Conservation (phyloP, 2,797 vertebrate species). For the Ataeniobius toweri region DNA sequence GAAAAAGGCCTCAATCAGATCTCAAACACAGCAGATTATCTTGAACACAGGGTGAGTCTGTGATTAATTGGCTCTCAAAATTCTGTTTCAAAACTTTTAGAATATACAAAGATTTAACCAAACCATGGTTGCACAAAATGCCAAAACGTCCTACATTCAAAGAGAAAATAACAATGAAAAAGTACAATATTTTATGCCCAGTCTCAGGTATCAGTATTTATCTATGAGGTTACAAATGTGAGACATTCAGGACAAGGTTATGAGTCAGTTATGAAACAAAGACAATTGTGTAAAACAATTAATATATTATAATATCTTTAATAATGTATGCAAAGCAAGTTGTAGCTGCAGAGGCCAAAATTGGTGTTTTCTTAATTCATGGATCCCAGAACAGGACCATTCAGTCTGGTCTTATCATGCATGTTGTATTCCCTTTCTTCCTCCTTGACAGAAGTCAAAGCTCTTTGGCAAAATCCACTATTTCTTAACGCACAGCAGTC, state of each 20-base stretch:
- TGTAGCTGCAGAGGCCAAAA: neutral
- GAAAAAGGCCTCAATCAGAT: neutral
- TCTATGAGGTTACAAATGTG: neutral
- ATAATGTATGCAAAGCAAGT: conserved; percentile 25
- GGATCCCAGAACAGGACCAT: conserved; percentile 34
- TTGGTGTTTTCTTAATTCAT: conserved; percentile 19
- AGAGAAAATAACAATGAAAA: neutral
- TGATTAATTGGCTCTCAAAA: neutral
- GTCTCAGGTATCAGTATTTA: neutral
- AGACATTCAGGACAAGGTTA: conserved; percentile 15
- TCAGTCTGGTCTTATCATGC: conserved; percentile 42
- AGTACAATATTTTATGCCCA: neutral
- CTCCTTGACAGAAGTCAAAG: conserved; percentile 35
- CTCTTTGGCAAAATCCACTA: conserved; percentile 33
- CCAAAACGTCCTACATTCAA: neutral
- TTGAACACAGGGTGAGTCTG: neutral
- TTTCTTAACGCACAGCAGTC: conserved; percentile 44
- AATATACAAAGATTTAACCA: neutral
- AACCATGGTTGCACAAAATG: neutral
- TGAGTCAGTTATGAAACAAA: neutral
- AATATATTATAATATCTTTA: conserved; percentile 14
- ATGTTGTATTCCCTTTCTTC: conserved; percentile 34
- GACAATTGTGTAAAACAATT: neutral
- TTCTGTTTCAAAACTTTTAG: neutral
- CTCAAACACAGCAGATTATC: neutral